phyloP scores from a whole-genome alignment of 2,888 invertebrate genomes.

The Meiosimyza decipiens region DNA sequence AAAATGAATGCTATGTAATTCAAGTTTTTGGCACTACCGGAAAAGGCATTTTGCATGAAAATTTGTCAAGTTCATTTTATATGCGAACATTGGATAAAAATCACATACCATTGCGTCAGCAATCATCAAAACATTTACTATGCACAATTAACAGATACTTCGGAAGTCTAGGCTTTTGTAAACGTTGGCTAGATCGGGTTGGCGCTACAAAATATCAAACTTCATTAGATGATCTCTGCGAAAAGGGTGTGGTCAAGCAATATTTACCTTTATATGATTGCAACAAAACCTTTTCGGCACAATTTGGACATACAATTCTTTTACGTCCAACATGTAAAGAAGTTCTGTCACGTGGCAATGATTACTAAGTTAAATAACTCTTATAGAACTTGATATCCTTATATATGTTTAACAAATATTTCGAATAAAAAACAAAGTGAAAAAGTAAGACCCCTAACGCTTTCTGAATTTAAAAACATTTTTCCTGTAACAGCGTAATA shows the following conservation, averaged over 20 bases:
- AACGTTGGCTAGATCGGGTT: conserved; percentile 94
- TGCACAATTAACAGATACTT: conserved; percentile 94
- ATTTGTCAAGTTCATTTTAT: conserved; percentile 98
- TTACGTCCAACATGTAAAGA: conserved; percentile 97
- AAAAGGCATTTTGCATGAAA: conserved; percentile 90
- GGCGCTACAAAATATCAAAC: conserved; percentile 96
- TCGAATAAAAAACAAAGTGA: too few species aligned
- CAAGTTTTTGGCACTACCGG: conserved; percentile 99
- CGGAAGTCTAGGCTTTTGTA: conserved; percentile 95
- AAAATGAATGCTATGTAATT: conserved; percentile 97
- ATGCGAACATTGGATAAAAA: conserved; percentile 96
- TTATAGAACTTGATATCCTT: too few species aligned
- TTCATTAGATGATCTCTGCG: conserved; percentile 96
- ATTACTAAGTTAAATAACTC: conserved; percentile 70
- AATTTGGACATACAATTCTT: conserved; percentile 97
- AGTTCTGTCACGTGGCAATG: conserved; percentile 92
- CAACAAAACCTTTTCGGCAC: conserved; percentile 96
- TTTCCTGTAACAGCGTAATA: too few species aligned
- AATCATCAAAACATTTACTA: conserved; percentile 90
- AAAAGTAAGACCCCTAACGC: too few species aligned
- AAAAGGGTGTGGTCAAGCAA: conserved; percentile 92
- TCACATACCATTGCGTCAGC: conserved; percentile 89
- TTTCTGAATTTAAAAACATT: too few species aligned
- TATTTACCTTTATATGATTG: conserved; percentile 98
- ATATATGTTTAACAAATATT: too few species aligned